phyloP scores from a whole-genome alignment of 2,797 vertebrate species.

The Sorex maritimensis region DNA sequence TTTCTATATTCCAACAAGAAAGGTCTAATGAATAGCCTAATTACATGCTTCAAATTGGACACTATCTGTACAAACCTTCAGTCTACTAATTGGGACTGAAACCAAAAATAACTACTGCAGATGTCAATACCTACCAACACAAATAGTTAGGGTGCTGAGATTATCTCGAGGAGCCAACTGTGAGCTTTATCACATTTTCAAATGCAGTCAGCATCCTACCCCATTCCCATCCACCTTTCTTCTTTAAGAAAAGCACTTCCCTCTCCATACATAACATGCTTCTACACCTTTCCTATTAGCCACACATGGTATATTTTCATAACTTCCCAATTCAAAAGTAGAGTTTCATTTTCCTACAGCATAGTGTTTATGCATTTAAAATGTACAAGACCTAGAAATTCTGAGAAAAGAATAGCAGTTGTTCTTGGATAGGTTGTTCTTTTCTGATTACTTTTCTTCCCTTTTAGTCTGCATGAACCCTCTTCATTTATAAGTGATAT shows the following conservation, averaged over 20 bases:
- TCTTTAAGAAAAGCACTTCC: constrained; percentile 44
- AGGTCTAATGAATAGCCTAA: constrained; percentile 44
- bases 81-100: constrained; percentile 66
- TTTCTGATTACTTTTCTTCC: constrained; percentile 29
- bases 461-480: background rate
- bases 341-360: constrained; percentile 58
- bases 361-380: constrained; percentile 56
- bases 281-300: constrained; percentile 24
- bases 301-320: constrained; percentile 66
- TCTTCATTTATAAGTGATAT: constrained; percentile 40
- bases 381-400: constrained; percentile 13
- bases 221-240: background rate
- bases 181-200: constrained; percentile 2
- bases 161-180: constrained; percentile 24
- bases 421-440: background rate
- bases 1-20: constrained; percentile 37
- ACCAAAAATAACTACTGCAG: constrained; percentile 72
- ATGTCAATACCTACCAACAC: constrained; percentile 28
- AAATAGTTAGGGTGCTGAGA: constrained; percentile 19
- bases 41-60: constrained; percentile 47
- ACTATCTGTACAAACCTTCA: constrained; percentile 43
- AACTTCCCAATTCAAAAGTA: constrained; percentile 11
- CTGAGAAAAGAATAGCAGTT: constrained; percentile 20
- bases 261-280: constrained; percentile 40
- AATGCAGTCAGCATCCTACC: constrained; percentile 26